phyloP scores from a whole-genome alignment of 2,113 vertebrate species.

The Chunga burmeisteri region DNA sequence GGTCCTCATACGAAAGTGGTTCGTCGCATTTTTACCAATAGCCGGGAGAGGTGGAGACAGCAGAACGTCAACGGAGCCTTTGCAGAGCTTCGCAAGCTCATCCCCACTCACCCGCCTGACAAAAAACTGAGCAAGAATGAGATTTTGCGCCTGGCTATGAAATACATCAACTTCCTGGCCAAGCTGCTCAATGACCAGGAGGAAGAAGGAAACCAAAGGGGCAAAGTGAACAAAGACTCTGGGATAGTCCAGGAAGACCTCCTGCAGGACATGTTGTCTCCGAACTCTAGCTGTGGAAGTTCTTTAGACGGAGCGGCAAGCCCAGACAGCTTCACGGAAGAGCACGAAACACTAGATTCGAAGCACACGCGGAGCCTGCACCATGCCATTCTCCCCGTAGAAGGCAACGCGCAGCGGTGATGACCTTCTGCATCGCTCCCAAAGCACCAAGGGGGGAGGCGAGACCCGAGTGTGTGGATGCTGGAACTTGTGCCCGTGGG shows the following conservation, averaged over 20 bases:
- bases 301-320: conserved; percentile 90
- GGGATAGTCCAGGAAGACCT: conserved; percentile 87
- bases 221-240: conserved; percentile 81
- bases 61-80: conserved; percentile 96
- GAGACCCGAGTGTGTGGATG: not conserved
- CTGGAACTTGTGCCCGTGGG: conserved; percentile 1
- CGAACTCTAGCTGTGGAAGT: conserved; percentile 91
- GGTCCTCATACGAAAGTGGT: conserved; percentile 93
- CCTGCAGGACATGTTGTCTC: conserved; percentile 89
- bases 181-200: conserved; percentile 95
- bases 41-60: conserved; percentile 93
- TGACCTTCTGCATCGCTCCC: conserved; percentile 6
- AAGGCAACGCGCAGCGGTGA: conserved; percentile 87
- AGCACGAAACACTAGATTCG: conserved; percentile 76
- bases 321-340: conserved; percentile 91
- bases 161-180: conserved; percentile 96
- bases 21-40: conserved; percentile 94
- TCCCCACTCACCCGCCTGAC: conserved; percentile 91
- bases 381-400: conserved; percentile 83
- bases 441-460: not conserved
- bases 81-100: conserved; percentile 92
- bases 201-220: conserved; percentile 84
- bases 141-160: conserved; percentile 94
- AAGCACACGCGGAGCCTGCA: conserved; percentile 80
- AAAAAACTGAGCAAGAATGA: conserved; percentile 97